Percentiles rank a stretch among this genome's conserved stretches.
Conservation (phyloP, 2,113 vertebrate genomes). For the Pongo pygmaeus region DNA sequence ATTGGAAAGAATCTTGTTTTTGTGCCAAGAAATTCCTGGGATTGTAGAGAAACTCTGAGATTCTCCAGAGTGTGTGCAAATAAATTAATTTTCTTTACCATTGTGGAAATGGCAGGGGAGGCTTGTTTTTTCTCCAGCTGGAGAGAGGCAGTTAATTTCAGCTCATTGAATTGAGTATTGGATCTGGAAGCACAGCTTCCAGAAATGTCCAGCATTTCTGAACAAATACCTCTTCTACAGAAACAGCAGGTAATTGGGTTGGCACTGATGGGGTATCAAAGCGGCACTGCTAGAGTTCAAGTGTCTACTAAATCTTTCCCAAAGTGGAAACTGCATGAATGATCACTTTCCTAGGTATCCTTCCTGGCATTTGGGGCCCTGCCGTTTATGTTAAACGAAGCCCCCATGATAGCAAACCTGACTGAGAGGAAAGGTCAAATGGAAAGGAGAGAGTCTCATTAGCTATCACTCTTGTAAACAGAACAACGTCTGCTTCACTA, state of each 20-base stretch:
- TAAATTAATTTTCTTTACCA: not conserved
- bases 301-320: not conserved
- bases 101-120: not conserved
- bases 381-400: rapidly evolving
- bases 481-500: not conserved
- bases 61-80: not conserved
- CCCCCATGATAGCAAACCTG: rapidly evolving
- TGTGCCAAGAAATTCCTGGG: too few species aligned
- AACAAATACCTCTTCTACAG: not conserved
- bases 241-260: not conserved
- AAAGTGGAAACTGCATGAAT: not conserved
- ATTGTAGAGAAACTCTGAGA: rapidly evolving
- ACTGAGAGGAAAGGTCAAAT: too few species aligned
- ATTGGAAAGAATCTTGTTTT: rapidly evolving
- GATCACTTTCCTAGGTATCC: not conserved
- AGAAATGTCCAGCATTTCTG: not conserved
- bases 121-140: not conserved
- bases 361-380: rapidly evolving
- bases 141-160: not conserved
- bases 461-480: rapidly evolving
- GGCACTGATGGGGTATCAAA: rapidly evolving
- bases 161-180: not conserved
- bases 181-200: not conserved
- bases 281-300: not conserved
- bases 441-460: not conserved